Evolutionary conservation across 2,797 vertebrate species (phyloP).

Genomic region (Limosa lapponica): DNA sequence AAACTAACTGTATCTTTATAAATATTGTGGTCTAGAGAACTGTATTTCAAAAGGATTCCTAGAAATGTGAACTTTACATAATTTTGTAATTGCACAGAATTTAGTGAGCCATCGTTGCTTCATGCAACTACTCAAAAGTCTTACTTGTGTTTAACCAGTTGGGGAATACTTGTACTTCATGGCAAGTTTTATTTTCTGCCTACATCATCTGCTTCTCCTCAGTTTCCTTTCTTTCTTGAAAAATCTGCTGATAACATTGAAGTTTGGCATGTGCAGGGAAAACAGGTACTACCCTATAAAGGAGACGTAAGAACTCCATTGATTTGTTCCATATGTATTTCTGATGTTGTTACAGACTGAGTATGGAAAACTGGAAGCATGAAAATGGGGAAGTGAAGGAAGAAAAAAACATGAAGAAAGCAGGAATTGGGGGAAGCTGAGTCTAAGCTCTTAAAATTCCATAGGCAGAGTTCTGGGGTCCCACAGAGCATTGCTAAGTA

Average conservation of each 20-base stretch:
- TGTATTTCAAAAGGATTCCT: not conserved
- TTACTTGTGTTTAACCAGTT: not conserved
- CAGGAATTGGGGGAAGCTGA: not conserved
- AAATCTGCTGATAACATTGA: not conserved
- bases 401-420: not conserved
- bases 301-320: not conserved
- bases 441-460: not conserved
- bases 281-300: not conserved
- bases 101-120: not conserved
- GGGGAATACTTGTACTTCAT: not conserved
- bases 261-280: not conserved
- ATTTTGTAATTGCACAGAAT: not conserved
- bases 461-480: not conserved
- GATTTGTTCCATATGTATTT: not conserved
- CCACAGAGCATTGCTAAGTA: not conserved
- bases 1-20: not conserved
- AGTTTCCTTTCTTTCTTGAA: not conserved
- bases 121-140: not conserved
- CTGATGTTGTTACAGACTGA: not conserved
- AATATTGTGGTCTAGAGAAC: not conserved
- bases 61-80: not conserved
- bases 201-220: not conserved
- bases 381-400: not conserved
- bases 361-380: not conserved
- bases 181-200: not conserved